phyloP scores from a whole-genome alignment of 2,888 invertebrate genomes.

The Ariolimax columbianus region DNA sequence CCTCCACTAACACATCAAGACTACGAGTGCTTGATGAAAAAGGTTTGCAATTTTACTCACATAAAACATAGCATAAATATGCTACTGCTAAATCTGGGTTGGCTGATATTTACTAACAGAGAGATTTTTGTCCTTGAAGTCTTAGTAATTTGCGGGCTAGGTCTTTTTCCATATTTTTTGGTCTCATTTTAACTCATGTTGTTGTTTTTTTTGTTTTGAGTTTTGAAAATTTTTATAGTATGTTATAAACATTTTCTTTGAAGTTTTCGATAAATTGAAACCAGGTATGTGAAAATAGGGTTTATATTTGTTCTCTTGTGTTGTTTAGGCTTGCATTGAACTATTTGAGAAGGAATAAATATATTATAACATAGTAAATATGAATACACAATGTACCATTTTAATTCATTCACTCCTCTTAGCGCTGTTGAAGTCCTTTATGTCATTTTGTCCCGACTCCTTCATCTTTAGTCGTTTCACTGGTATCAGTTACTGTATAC shows the following conservation, averaged over 20 bases:
- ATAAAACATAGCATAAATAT: not conserved
- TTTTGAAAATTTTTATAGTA: no score
- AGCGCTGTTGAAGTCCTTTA: no score
- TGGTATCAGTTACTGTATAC: no score
- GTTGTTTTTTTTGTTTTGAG: not conserved
- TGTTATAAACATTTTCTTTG: no score
- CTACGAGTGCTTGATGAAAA: slow-evolving; percentile 42
- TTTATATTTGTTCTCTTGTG: not conserved
- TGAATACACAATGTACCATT: no score
- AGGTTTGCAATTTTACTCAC: slow-evolving; percentile 43
- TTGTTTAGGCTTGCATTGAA: no score
- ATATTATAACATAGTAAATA: no score
- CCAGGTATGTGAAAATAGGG: not conserved
- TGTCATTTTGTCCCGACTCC: no score
- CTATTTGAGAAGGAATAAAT: no score
- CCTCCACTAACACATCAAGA: slow-evolving; percentile 24
- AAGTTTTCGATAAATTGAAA: not conserved
- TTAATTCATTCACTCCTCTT: no score
- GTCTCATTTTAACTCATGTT: not conserved
- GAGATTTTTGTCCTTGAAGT: not conserved
- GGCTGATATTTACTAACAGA: not conserved
- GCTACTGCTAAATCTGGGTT: not conserved
- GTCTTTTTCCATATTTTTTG: not conserved
- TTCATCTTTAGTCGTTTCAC: no score
- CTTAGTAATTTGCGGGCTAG: not conserved